Conservation (phyloP, 1,140 invertebrate genomes). For the Ceratina calcarata region DNA sequence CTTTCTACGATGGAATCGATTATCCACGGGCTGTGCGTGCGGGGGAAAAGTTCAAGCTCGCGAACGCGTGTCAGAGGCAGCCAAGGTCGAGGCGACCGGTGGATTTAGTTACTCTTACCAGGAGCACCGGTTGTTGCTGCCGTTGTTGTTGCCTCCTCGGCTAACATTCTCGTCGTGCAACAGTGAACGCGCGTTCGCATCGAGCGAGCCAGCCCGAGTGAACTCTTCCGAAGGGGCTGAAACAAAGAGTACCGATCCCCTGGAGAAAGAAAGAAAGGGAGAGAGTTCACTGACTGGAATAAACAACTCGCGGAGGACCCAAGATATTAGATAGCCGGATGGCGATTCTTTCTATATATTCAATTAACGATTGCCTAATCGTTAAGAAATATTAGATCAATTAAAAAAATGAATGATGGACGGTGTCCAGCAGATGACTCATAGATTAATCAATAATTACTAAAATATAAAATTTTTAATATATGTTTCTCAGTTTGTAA, state of each 20-base stretch:
- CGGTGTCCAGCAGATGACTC: no score
- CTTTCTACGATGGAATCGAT: conserved; percentile 76
- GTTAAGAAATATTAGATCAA: no score
- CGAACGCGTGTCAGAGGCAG: conserved; percentile 65
- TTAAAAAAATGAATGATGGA: no score
- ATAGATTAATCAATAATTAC: no score
- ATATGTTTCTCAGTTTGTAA: no score
- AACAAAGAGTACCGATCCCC: conserved; percentile 47
- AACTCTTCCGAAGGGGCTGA: conserved; percentile 26
- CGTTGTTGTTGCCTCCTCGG: conserved; percentile 43
- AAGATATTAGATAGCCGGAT: no score
- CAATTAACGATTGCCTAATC: no score
- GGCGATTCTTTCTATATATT: no score
- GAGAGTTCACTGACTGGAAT: conserved; percentile 30
- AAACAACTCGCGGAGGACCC: conserved; percentile 2
- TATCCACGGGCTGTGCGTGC: conserved; percentile 72
- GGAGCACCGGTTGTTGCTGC: conserved; percentile 33
- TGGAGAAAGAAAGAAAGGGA: no score
- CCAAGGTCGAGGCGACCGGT: conserved; percentile 62
- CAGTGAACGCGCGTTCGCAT: conserved; percentile 30
- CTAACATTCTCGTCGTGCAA: conserved; percentile 46
- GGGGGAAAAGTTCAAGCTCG: conserved; percentile 60
- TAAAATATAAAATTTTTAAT: no score
- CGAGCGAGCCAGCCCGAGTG: conserved; percentile 16
- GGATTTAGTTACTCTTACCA: conserved; percentile 59